phyloP scores from a whole-genome alignment of 1,140 invertebrate species.

The honey bee (Apis mellifera) region DNA sequence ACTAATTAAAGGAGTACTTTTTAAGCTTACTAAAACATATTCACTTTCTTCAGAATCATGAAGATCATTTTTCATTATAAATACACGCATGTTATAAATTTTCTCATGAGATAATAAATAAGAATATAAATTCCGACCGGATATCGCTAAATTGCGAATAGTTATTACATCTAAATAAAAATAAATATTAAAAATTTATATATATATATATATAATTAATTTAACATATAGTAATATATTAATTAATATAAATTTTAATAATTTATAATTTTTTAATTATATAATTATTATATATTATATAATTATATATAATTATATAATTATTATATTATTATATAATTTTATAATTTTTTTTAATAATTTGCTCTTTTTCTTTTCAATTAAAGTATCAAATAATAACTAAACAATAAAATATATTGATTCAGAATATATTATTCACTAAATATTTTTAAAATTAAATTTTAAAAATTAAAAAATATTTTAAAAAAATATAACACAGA shows the following conservation, averaged over 20 bases:
- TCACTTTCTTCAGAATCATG: conserved; percentile 80
- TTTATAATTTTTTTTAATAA: no score
- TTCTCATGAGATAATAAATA: conserved; percentile 88
- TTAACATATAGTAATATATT: neutral
- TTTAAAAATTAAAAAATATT: no score
- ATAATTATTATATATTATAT: no score
- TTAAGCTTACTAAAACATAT: conserved; percentile 85
- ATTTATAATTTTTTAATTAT: no score
- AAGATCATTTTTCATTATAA: conserved; percentile 84
- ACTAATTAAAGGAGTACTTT: conserved; percentile 82
- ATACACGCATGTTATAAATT: conserved; percentile 86
- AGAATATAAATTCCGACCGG: conserved; percentile 86
- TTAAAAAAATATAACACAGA: no score
- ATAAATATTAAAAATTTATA: no score
- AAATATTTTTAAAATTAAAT: neutral
- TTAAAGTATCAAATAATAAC: no score
- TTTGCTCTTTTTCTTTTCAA: neutral
- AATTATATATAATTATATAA: no score
- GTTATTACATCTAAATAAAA: conserved; percentile 82
- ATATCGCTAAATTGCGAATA: conserved; percentile 84
- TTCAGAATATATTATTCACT: neutral
- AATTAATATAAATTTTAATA: neutral
- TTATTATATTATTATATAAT: no score
- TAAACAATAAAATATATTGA: no score
- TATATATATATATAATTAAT: neutral